phyloP scores from a whole-genome alignment of 2,888 invertebrate species.

The Athalia circularis region DNA sequence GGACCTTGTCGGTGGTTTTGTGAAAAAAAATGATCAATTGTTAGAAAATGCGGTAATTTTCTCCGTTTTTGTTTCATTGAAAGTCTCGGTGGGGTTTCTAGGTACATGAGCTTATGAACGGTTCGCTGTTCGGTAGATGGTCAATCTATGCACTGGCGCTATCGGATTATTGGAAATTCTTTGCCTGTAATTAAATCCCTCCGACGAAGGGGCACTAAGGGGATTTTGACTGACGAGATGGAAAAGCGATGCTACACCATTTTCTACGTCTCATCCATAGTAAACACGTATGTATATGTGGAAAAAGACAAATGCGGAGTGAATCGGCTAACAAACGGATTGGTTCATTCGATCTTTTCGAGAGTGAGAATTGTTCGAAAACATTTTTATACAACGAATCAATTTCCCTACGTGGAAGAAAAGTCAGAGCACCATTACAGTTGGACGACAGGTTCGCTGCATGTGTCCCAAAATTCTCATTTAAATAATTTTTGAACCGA shows the following conservation, averaged over 20 bases:
- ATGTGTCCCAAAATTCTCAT: no score
- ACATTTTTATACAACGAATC: conserved; percentile 24
- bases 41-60: not conserved
- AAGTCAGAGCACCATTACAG: not conserved
- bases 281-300: not conserved
- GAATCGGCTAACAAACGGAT: not conserved
- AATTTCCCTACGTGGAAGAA: conserved; percentile 1
- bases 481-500: no score
- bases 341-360: not conserved
- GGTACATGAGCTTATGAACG: conserved; percentile 5
- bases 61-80: not conserved
- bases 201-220: conserved; percentile 21
- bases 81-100: not conserved
- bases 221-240: conserved; percentile 27
- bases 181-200: conserved; percentile 43
- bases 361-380: conserved; percentile 32
- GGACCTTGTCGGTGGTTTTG: not conserved
- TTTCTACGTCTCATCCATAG: not conserved
- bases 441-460: not conserved
- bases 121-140: not conserved
- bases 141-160: conserved; percentile 10
- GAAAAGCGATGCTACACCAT: conserved; percentile 13
- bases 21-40: not conserved
- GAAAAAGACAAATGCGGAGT: not conserved
- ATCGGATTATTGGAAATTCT: conserved; percentile 47